Percentiles rank a stretch among this genome's conserved stretches.
phyloP scores from a whole-genome alignment of 2,888 invertebrate species.

The Folsomia candida region DNA sequence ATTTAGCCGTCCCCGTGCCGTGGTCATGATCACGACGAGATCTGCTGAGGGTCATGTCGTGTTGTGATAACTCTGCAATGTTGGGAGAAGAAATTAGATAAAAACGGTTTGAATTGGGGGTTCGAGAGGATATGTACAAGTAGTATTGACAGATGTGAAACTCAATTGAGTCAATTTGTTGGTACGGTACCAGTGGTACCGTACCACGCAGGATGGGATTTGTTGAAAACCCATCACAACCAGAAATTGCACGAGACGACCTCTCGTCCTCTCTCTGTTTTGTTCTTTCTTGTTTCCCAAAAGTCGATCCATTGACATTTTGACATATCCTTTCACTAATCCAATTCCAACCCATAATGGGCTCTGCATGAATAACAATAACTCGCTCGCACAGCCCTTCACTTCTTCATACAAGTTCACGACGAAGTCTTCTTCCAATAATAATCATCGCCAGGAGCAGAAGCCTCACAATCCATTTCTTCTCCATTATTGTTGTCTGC shows the following conservation, averaged over 20 bases:
- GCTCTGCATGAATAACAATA: constrained; percentile 14
- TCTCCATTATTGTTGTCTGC: no score
- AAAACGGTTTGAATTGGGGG: neutral
- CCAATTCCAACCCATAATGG: constrained; percentile 6
- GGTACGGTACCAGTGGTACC: no score
- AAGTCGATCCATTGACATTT: constrained; percentile 19
- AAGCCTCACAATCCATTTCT: no score
- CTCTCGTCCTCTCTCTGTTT: neutral
- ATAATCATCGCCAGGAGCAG: no score
- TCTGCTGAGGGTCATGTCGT: neutral
- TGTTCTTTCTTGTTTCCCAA: neutral
- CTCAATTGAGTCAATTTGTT: constrained; percentile 32
- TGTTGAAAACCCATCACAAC: constrained; percentile 12
- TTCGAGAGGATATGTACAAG: neutral
- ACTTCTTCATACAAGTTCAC: no score
- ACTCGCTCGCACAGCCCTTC: no score
- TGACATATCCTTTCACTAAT: constrained; percentile 19
- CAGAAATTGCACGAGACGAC: constrained; percentile 12
- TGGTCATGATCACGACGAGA: neutral
- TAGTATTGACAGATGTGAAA: constrained; percentile 37
- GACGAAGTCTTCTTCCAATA: no score
- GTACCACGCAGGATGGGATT: constrained; percentile 19
- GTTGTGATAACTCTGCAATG: neutral
- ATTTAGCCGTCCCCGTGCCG: neutral
- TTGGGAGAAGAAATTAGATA: constrained; percentile 2